Evolutionary conservation across 2,113 vertebrate species (phyloP), one percentile per base, ranked within the genome.

Genomic region (Triplophysa rosa): DNA sequence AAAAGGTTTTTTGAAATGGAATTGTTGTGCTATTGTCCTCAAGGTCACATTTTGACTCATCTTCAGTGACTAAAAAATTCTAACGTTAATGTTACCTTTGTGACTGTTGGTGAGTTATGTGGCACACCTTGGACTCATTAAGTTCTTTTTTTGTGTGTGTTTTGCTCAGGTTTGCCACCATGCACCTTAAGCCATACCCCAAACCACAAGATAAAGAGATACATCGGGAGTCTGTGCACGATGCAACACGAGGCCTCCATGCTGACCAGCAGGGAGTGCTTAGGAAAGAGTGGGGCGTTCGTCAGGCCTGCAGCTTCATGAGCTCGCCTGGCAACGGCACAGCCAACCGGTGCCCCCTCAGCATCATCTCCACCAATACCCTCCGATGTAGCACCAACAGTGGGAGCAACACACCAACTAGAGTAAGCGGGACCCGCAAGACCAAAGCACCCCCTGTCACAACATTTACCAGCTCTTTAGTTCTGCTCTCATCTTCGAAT

Each of bases 181-280:
- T 97, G 96, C 95, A 95, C 91, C 91, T 97, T 86, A 96, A 95
- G 91, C 92, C 92, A 79, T 93, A 93, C 71, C 94, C 94, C 72
- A 94, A 95, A 85, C 83, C 94, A 80, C 92, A 94, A 89, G 93
- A 92, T 91, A 92, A 91, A 87, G 88, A 93, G 61, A 89, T 85
- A 47, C 87, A 86, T 71, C 85, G 86, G 77, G 91, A 88, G 83
- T 83, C 87, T 82, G 88, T 89, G 61, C 37, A 73, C 67, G 90
- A 93, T 65, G 85, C 88, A 14, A 89, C 89, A 68, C 85, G 87
- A 83, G 85, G 80, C 82, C 80, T 85, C 80, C 87, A 88, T 59
- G 16, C 84, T 80, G 90, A 86, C 86, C 92, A 91, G 67, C 92
- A 91, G 75, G 89, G 90, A 79, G 73, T 84, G 33, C 23, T 87